These are phyloP conservation scores for Porites divaricata DNA, from an alignment of 92 coral and sea anemone genomes.

Conservation along the genomic window DNA sequence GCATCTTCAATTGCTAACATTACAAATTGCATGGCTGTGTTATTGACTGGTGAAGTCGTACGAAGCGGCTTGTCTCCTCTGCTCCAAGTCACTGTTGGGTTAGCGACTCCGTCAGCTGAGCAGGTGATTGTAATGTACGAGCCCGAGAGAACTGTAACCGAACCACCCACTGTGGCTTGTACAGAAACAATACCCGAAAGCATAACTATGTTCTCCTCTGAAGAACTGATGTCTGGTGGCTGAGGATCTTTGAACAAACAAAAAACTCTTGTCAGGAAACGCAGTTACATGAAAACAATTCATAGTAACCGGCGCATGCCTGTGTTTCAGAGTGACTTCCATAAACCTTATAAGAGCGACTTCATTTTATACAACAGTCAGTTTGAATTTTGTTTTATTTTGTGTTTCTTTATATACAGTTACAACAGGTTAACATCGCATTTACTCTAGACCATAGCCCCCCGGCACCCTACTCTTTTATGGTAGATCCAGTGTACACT, in stretches of 20 bases:
- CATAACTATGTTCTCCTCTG: slow-evolving; percentile 41
- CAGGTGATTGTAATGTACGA: slow-evolving; percentile 74
- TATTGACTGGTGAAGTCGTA: slow-evolving; percentile 22
- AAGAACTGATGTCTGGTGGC: slow-evolving; percentile 59
- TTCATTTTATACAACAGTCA: too few relatives aligned
- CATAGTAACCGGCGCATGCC: too few relatives aligned
- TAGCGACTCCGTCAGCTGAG: slow-evolving; percentile 86
- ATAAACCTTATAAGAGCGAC: too few relatives aligned
- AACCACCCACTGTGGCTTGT: slow-evolving; percentile 68
- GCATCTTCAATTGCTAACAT: slow-evolving; percentile 46
- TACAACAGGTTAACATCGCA: too few relatives aligned
- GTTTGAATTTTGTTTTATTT: too few relatives aligned
- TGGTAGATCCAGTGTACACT: too few relatives aligned
- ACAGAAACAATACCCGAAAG: slow-evolving; percentile 61
- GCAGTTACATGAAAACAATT: neutral
- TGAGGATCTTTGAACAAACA: slow-evolving; percentile 55
- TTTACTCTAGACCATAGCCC: too few relatives aligned
- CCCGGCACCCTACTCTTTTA: too few relatives aligned
- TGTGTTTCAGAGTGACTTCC: too few relatives aligned
- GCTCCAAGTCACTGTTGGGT: slow-evolving; percentile 88
- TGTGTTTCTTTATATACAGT: too few relatives aligned
- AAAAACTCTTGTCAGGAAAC: neutral
- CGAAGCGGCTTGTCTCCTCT: slow-evolving; percentile 62
- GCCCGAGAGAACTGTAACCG: slow-evolving; percentile 71
- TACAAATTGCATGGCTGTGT: slow-evolving; percentile 26